Evolutionary conservation across 2,113 vertebrate species (phyloP).

Genomic region (Cacatua alba): DNA sequence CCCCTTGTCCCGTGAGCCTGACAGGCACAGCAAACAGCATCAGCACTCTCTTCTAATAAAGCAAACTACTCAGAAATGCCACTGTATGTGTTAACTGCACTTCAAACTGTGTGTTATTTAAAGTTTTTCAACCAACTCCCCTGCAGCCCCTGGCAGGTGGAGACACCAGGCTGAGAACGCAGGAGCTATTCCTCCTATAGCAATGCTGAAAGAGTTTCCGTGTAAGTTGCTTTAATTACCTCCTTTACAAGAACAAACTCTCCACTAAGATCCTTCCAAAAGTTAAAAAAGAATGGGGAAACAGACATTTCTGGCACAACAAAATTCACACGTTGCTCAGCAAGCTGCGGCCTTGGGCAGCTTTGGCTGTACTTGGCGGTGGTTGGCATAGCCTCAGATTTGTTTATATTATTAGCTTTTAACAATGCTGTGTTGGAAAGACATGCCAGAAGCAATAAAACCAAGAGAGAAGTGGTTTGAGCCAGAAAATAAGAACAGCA

Average conservation of each 20-base stretch:
- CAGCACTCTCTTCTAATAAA: neutral
- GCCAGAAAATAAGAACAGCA: neutral
- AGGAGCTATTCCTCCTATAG: neutral
- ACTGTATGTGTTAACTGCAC: neutral
- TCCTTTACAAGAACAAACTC: neutral
- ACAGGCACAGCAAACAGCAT: neutral
- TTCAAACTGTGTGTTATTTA: neutral
- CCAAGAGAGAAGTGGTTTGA: neutral
- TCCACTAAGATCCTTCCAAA: neutral
- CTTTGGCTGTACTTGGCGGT: neutral
- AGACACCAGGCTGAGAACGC: neutral
- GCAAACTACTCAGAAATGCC: neutral
- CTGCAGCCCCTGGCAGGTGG: neutral
- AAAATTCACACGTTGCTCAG: neutral
- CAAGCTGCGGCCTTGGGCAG: neutral
- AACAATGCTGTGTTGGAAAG: neutral
- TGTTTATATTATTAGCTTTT: neutral
- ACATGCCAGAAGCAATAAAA: neutral
- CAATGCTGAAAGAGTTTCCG: neutral
- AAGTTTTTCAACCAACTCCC: neutral
- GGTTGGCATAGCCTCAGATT: neutral
- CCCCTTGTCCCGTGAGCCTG: fast-evolving
- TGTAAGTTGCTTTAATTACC: neutral
- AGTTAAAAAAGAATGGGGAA: neutral
- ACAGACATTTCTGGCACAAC: neutral